These are phyloP conservation scores for Mactromeris polynyma DNA, from an alignment of 2,888 invertebrate species.

Conservation along the genomic window DNA sequence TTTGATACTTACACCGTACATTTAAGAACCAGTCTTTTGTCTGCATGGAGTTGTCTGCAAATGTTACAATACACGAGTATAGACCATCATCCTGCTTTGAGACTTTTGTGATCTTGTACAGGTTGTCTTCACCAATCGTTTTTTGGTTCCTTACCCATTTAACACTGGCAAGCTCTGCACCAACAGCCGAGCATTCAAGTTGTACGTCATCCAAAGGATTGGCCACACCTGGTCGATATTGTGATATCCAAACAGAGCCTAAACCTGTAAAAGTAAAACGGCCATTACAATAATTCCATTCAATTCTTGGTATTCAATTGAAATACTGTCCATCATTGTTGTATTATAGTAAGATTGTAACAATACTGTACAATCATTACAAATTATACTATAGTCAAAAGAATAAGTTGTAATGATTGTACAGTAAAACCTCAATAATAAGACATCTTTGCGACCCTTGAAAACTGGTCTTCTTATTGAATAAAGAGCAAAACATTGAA, in stretches of 20 bases:
- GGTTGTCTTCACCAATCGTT: neutral
- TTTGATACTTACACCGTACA: conserved; percentile 67
- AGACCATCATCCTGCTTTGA: conserved; percentile 42
- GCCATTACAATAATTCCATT: neutral
- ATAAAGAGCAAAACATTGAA: too few species aligned
- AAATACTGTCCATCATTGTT: neutral
- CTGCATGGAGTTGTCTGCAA: conserved; percentile 3
- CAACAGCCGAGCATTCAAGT: conserved; percentile 57
- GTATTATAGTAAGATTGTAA: too few species aligned
- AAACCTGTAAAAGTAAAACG: conserved; percentile 38
- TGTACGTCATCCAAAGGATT: conserved; percentile 28
- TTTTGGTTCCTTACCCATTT: conserved; percentile 57
- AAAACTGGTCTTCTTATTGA: too few species aligned
- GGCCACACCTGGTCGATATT: conserved; percentile 47
- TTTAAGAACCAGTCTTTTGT: conserved; percentile 51
- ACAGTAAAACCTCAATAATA: too few species aligned
- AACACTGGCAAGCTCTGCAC: conserved; percentile 26
- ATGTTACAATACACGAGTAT: conserved; percentile 64
- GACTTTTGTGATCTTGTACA: conserved; percentile 1
- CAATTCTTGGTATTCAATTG: too few species aligned
- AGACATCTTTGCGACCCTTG: too few species aligned
- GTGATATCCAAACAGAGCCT: conserved; percentile 48
- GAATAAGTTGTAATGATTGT: too few species aligned
- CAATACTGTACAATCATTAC: too few species aligned
- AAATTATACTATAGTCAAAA: too few species aligned